phyloP scores from a whole-genome alignment of 2,888 invertebrate genomes.

The Hirtodrosophila histrioides region DNA sequence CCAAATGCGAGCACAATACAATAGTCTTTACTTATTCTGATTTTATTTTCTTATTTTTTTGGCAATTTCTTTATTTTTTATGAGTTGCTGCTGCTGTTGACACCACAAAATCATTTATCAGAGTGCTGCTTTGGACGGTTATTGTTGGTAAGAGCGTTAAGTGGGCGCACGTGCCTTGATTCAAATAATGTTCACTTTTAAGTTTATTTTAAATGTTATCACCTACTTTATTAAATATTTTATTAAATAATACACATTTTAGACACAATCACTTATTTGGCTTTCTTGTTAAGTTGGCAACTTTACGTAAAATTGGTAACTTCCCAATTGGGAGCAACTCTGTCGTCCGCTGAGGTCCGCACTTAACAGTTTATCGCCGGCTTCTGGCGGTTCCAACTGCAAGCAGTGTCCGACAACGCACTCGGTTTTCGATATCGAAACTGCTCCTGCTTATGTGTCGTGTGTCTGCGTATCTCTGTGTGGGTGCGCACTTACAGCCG shows the following conservation, averaged over 20 bases:
- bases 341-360: conserved; percentile 38
- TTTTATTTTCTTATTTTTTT: not conserved
- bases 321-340: not conserved
- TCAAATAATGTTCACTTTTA: not conserved
- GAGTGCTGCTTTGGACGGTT: conserved; percentile 26
- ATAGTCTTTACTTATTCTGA: not conserved
- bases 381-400: conserved; percentile 45
- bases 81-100: conserved; percentile 16
- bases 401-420: no score
- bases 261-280: conserved; percentile 24
- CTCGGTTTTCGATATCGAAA: conserved; percentile 60
- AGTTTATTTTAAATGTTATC: not conserved
- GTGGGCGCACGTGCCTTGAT: not conserved
- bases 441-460: not conserved
- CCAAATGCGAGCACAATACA: conserved; percentile 2
- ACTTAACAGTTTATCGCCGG: conserved; percentile 61
- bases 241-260: not conserved
- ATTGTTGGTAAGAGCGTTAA: conserved; percentile 1
- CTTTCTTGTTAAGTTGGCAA: not conserved
- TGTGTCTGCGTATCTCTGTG: not conserved
- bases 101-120: conserved; percentile 52
- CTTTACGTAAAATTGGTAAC: conserved; percentile 1
- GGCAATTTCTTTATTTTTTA: not conserved
- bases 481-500: conserved; percentile 39
- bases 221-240: not conserved